A percentile compares a stretch with the other conserved stretches of the same genome.
Conservation (phyloP, 2,113 vertebrate genomes). For the Heteronetta atricapilla region DNA sequence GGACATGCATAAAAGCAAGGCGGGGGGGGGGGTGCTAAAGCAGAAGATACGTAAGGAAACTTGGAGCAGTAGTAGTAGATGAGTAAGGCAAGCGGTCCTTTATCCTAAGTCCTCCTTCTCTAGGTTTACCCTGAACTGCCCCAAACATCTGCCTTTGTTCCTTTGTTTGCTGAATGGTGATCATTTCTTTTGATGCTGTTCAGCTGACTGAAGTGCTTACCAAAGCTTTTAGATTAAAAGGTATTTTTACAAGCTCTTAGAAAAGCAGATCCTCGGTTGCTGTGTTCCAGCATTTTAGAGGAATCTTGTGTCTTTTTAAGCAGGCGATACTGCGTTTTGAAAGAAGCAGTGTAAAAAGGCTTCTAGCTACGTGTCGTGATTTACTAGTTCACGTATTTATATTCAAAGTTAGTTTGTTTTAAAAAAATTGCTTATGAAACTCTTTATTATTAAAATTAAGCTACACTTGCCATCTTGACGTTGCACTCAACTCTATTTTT, state of each 20-base stretch:
- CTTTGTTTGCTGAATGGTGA: neutral
- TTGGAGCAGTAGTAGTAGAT: neutral
- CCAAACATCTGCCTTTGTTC: neutral
- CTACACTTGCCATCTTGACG: neutral
- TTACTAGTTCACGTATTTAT: neutral
- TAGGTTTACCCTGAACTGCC: neutral
- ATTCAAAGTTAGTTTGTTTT: neutral
- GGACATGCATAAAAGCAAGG: neutral
- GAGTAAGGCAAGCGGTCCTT: neutral
- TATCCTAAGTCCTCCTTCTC: neutral
- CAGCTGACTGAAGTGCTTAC: neutral
- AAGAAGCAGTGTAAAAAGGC: neutral
- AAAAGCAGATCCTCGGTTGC: neutral
- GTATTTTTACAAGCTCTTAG: neutral
- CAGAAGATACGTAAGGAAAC: neutral
- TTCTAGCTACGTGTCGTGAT: neutral
- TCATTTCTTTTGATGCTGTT: neutral
- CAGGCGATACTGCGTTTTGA: neutral
- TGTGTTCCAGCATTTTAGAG: neutral
- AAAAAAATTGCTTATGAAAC: neutral
- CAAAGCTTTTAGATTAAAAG: neutral
- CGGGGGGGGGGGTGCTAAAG: neutral
- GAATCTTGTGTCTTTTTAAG: neutral
- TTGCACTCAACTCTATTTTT: neutral
- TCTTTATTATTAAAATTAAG: neutral